Evolutionary conservation across 2,113 vertebrate species (phyloP).

Genomic region (Crypturellus undulatus): DNA sequence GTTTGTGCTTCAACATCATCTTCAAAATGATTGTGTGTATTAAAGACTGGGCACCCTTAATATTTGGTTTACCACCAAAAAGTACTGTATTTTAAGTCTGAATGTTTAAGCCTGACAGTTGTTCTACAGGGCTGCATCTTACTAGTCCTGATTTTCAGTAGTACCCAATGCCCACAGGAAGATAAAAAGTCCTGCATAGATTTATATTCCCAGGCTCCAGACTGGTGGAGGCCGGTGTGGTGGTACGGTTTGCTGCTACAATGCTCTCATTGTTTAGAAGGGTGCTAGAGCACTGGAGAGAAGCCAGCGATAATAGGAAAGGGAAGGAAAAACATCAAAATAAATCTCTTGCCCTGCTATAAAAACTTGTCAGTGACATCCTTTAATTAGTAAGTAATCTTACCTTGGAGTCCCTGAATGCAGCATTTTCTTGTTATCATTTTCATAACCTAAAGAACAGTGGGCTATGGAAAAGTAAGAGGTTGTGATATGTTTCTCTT

Average conservation of each 20-base stretch:
- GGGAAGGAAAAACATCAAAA: conserved; percentile 6
- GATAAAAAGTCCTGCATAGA: neutral
- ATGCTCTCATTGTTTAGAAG: conserved; percentile 54
- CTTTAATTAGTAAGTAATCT: neutral
- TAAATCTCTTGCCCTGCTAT: neutral
- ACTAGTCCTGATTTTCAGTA: neutral
- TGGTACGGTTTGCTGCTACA: conserved; percentile 14
- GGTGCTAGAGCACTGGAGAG: conserved; percentile 40
- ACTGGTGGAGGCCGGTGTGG: conserved; percentile 12
- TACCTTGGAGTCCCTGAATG: neutral
- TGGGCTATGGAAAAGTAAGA: neutral
- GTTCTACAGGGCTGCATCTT: neutral
- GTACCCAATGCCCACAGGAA: neutral
- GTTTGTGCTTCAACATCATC: neutral
- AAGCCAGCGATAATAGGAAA: conserved; percentile 29
- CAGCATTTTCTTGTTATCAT: neutral
- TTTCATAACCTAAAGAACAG: neutral
- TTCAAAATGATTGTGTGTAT: neutral
- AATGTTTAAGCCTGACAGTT: neutral
- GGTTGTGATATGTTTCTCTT: neutral
- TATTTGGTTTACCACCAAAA: neutral
- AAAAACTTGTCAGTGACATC: neutral
- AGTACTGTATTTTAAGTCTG: neutral
- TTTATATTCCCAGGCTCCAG: conserved; percentile 67
- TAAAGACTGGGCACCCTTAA: neutral